Conservation (phyloP, 2,113 vertebrate species). For the Fulmarus glacialis region DNA sequence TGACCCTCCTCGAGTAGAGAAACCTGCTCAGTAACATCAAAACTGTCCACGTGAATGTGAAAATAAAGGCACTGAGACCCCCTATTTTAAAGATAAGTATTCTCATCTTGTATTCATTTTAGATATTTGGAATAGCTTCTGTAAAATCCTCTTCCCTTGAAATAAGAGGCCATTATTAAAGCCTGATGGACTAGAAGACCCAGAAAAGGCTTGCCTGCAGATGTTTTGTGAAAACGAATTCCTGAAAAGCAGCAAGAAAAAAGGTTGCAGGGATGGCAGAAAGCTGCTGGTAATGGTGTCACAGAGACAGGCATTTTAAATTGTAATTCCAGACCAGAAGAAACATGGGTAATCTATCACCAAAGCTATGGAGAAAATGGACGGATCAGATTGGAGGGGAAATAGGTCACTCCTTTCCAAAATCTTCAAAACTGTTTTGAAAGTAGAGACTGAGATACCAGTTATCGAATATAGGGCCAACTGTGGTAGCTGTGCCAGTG, state of each 20-base stretch:
- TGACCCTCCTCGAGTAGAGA: not conserved
- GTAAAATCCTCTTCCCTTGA: not conserved
- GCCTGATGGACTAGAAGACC: not conserved
- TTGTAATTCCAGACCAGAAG: not conserved
- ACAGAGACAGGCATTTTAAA: not conserved
- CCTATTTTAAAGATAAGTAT: not conserved
- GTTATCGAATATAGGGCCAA: not conserved
- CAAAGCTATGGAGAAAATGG: not conserved
- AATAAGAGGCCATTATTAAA: not conserved
- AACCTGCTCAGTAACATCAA: not conserved
- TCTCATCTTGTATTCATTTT: not conserved
- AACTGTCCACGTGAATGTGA: not conserved
- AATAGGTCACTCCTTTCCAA: not conserved
- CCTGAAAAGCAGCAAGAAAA: conserved; percentile 29
- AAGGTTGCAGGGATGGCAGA: not conserved
- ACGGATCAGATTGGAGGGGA: not conserved
- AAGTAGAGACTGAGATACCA: not conserved
- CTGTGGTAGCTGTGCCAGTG: not conserved
- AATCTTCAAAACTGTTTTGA: not conserved
- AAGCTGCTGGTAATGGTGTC: not conserved
- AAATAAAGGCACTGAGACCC: not conserved
- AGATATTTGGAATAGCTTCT: not conserved
- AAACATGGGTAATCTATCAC: not conserved
- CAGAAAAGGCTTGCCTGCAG: not conserved
- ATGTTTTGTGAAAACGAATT: not conserved